Evolutionary conservation across 2,113 vertebrate genomes (phyloP), one percentile per base, ranked within the genome.

Genomic region (Oryzias woworae): DNA sequence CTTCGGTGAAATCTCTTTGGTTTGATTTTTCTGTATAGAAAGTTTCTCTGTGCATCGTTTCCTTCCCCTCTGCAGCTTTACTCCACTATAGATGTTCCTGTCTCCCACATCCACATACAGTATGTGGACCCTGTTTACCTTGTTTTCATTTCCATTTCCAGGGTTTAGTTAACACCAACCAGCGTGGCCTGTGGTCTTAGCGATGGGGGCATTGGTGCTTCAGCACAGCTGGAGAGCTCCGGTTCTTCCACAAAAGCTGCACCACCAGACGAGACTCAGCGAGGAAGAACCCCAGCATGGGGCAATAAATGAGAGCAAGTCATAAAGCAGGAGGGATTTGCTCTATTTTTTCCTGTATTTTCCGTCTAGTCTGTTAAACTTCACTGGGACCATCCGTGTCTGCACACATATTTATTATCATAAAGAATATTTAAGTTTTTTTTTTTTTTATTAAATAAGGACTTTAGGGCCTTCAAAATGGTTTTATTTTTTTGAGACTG

Each of bases 241-340:
- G 36, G 22, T 8, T 15, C 53, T 28, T 58, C 24, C 62, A 83
- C 47, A 77, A 53, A 70, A 71, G 56, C 58, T 67, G 58, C n/a
- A 53, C 8, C 28, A 50, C 45, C 54, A 78, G 61, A 82, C 80
- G 73, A 79, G 70, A 65, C 65, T 57, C 1, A 7, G 28, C 22
- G 13, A 53, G 45, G 26, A 75, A 75, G 63, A 63, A 59, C 53
- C 70, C 43, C 71, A 76, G 72, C 65, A 26, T 55, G 52, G 61
- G 43, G 56, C 23, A 72, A 71, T 62, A 69, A 65, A 59, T 62
- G 23, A 58, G 13, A 36, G 59, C 31, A 24, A 47, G 58, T 22
- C 53, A 66, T 47, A 72, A 69, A 60, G 51, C 23, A 43, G 48
- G 26, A 42, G 68, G 44, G 42, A 55, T 59, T 63, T 36, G 24